These are phyloP conservation scores for Yasuhikotakia modesta DNA, from an alignment of 2,797 vertebrate genomes.

Conservation along the genomic window DNA sequence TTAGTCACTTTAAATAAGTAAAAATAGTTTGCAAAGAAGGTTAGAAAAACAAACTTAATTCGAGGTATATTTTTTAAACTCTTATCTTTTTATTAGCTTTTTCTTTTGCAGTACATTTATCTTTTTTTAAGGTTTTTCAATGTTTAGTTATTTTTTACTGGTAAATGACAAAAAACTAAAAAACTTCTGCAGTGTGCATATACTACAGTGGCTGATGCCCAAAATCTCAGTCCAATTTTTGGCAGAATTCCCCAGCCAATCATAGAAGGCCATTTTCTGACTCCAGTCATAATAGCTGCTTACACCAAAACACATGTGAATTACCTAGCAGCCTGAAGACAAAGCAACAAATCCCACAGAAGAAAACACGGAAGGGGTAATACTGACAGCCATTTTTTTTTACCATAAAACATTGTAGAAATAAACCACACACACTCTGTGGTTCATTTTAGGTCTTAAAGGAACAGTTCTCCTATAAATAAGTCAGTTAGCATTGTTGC, in stretches of 20 bases:
- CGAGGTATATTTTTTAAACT: too few species aligned
- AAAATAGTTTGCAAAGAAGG: too few species aligned
- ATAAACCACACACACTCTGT: background rate
- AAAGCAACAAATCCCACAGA: constrained; percentile 27
- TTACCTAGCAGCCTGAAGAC: constrained; percentile 2
- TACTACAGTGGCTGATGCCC: constrained; percentile 12
- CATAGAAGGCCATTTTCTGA: constrained; percentile 8
- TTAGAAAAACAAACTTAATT: too few species aligned
- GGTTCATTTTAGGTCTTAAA: background rate
- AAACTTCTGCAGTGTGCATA: background rate
- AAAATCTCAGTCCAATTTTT: constrained; percentile 25
- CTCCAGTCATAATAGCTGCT: constrained; percentile 29
- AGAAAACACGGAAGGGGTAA: background rate
- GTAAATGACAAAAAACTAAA: background rate
- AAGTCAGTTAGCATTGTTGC: background rate
- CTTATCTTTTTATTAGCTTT: background rate
- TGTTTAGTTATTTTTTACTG: background rate
- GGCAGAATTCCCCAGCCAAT: constrained; percentile 28
- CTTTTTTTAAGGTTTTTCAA: background rate
- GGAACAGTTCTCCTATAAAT: background rate
- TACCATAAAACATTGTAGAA: constrained; percentile 5
- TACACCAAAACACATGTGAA: constrained; percentile 15
- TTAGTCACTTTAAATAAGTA: too few species aligned
- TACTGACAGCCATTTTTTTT: constrained; percentile 16
- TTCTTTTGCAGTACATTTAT: background rate